A percentile compares a stretch with the other conserved stretches of the same genome.
These are phyloP conservation scores for Chaetura pelagica DNA, from an alignment of 2,113 vertebrate species.

Conservation along the genomic window DNA sequence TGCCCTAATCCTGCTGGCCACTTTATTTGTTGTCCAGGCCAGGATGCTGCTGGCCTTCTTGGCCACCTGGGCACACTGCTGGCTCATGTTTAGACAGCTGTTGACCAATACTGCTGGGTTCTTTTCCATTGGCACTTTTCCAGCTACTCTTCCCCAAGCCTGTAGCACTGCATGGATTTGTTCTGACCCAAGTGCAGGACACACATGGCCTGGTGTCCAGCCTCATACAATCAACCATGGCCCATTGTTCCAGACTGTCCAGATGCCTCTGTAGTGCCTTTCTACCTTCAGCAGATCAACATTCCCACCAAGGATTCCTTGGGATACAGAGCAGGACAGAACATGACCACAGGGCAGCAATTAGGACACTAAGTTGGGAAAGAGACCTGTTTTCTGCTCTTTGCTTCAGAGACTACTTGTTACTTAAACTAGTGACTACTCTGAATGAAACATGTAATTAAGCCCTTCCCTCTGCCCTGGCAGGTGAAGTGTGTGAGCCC, in stretches of 20 bases:
- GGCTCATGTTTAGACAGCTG: background rate
- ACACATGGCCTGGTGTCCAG: too few relatives aligned
- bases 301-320: background rate
- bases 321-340: background rate
- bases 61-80: background rate
- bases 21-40: background rate
- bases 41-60: background rate
- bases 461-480: background rate
- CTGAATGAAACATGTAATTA: background rate
- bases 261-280: background rate
- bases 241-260: background rate
- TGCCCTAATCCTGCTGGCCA: background rate
- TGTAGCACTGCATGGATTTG: background rate
- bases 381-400: background rate
- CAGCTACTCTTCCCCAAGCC: background rate
- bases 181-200: background rate
- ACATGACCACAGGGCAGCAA: background rate
- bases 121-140: background rate
- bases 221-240: background rate
- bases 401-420: background rate
- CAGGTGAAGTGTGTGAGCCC: background rate
- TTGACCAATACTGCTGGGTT: background rate
- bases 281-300: too few relatives aligned
- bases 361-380: background rate
- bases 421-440: background rate